A percentile compares a stretch with the other conserved stretches of the same genome.
Evolutionary conservation across 2,888 invertebrate genomes (phyloP).

Genomic region (Acleris literana): DNA sequence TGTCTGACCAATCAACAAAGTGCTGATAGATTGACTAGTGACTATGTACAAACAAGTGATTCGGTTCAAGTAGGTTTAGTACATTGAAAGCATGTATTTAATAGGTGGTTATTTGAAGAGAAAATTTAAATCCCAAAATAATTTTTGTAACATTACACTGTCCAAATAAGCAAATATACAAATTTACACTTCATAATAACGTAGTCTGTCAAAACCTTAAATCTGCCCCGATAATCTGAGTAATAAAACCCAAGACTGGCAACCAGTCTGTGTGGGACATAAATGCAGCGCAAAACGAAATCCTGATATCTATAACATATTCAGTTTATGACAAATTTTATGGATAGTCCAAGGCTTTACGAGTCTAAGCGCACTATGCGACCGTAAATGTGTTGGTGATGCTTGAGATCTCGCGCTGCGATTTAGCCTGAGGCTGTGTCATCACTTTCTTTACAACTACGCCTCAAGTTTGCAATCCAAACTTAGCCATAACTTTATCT

Average conservation of each 20-base stretch:
- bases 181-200: not conserved
- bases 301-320: conserved; percentile 55
- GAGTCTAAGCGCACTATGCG: conserved; percentile 49
- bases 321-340: conserved; percentile 59
- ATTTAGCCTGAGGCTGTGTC: conserved; percentile 38
- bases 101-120: no score
- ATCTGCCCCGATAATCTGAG: not conserved
- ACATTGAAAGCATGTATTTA: no score
- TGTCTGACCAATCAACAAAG: no score
- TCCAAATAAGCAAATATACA: not conserved
- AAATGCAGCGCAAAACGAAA: conserved; percentile 49
- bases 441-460: conserved; percentile 40
- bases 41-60: no score
- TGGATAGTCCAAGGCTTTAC: conserved; percentile 56
- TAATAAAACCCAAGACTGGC: conserved; percentile 41
- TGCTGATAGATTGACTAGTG: no score
- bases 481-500: conserved; percentile 14
- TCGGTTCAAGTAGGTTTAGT: no score
- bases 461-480: conserved; percentile 21
- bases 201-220: not conserved
- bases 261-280: conserved; percentile 44
- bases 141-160: no score
- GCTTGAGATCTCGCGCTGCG: conserved; percentile 43
- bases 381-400: conserved; percentile 53
- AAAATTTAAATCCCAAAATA: no score